Conservation (phyloP, 2,113 vertebrate genomes). For the Falco punctatus region DNA sequence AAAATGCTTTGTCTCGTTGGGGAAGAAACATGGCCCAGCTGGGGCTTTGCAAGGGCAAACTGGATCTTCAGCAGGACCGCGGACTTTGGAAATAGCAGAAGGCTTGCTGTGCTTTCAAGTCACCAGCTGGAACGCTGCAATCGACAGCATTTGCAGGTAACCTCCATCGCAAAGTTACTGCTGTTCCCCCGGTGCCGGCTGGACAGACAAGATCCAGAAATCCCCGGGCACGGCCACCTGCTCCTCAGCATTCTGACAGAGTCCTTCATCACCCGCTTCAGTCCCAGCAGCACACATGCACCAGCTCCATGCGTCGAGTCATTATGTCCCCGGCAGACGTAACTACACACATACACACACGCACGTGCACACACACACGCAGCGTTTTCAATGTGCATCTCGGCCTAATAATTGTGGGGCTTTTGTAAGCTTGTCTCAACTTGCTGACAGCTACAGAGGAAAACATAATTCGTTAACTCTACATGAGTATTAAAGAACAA, state of each 20-base stretch:
- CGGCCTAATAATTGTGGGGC: slow-evolving; percentile 28
- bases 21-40: background rate
- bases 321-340: fast-evolving
- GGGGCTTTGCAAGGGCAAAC: background rate
- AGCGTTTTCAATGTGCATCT: background rate
- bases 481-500: slow-evolving; percentile 72
- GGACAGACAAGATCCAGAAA: background rate
- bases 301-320: fast-evolving
- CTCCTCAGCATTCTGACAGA: background rate
- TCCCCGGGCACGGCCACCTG: background rate
- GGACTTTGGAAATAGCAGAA: background rate
- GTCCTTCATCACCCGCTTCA: background rate
- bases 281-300: background rate
- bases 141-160: background rate
- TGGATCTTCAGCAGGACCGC: background rate
- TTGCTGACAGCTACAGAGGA: slow-evolving; percentile 66
- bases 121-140: background rate
- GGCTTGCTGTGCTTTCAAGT: background rate
- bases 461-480: slow-evolving; percentile 70
- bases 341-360: background rate
- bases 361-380: no score
- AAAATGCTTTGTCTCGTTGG: background rate
- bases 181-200: background rate
- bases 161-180: background rate
- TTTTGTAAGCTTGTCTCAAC: slow-evolving; percentile 63